Percentiles rank a stretch among this genome's conserved stretches.
Evolutionary conservation across 1,140 invertebrate species (phyloP).

Genomic region (Drosophila ironensis): DNA sequence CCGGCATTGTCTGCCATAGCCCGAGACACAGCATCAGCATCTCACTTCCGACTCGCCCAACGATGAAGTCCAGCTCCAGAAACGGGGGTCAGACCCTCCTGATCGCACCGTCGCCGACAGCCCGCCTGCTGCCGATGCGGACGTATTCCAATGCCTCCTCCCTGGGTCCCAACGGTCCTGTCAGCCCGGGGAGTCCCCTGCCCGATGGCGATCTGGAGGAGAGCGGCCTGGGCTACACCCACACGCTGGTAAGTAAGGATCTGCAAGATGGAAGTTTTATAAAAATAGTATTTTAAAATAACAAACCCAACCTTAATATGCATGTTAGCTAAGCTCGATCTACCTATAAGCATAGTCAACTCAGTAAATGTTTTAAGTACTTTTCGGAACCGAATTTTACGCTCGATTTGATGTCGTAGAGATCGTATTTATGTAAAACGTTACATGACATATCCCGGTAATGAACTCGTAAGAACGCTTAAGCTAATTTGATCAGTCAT

Average conservation of each 20-base stretch:
- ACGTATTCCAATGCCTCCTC: constrained; percentile 72
- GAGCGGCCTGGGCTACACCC: constrained; percentile 88
- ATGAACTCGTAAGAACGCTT: not conserved
- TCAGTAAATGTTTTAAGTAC: no score
- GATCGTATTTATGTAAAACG: no score
- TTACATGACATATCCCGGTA: not conserved
- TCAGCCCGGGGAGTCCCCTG: constrained; percentile 10
- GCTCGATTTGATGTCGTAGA: no score
- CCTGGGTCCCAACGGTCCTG: constrained; percentile 45
- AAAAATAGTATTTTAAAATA: no score
- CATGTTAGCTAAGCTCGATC: no score
- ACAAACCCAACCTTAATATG: no score
- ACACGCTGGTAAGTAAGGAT: constrained; percentile 90
- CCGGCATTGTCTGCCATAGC: constrained; percentile 21
- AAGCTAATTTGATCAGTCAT: not conserved
- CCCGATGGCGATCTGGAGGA: constrained; percentile 83
- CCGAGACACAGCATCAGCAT: constrained; percentile 11
- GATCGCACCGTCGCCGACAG: constrained; percentile 46
- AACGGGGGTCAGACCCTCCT: constrained; percentile 64
- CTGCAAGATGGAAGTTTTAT: not conserved
- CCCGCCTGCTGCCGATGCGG: constrained; percentile 40
- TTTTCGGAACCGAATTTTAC: no score
- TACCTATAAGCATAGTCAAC: no score
- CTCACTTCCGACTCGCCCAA: constrained; percentile 29
- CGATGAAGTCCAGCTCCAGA: constrained; percentile 55